Evolutionary conservation across 2,888 invertebrate genomes (phyloP), one percentile per base, ranked within the genome.

Genomic region (Tenthredo amoena): DNA sequence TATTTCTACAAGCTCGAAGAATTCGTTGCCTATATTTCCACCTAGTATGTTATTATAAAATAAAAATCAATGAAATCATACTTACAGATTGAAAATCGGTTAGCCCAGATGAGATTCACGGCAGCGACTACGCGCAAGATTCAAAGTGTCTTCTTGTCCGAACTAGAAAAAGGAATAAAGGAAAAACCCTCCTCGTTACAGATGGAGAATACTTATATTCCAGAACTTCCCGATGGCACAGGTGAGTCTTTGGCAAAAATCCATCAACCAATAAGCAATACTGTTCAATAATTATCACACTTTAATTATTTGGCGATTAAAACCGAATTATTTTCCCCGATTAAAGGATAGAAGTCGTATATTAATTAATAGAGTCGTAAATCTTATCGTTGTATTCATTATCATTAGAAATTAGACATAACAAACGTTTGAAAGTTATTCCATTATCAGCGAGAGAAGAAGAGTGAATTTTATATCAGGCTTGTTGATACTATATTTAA

Each of bases 171-270:
- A 26, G 96, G 97, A 0, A 94, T 97, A 72, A 94, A 94, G 47
- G 94, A 95, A 90, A 93, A 95, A 89, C 94, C 96, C 10, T 97
- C 97, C 82, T 96, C 96, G 43, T 93, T 97, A 87, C 96, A 96
- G 93, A 97, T 97, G 97, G 96, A 96, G 91, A 97, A 97, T 93
- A 97, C 97, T 0, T 97, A 96, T 90, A 95, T 97, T 77, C 96
- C 97, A 0, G 96, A 96, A 91, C 93, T 97, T 72, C 96, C 96
- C 0, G 95, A 96, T 90, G 96, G 97, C 86, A 95, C 95, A 89
- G 96, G 96, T 96, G 89, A 86, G 88, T 83, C 81, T n/a, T 62
- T 26, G 15, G 12, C 0, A 12, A 26, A 62, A 62, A 26, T 12
- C 12, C 21, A 62, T 26, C 4, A 62, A 10, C 62, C n/a, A 10